Evolutionary conservation across 30 jellyfish, hydroid and myxozoan genomes (phyloP), one percentile per base, ranked within the genome.

Genomic region (Chrysaora quinquecirrha): DNA sequence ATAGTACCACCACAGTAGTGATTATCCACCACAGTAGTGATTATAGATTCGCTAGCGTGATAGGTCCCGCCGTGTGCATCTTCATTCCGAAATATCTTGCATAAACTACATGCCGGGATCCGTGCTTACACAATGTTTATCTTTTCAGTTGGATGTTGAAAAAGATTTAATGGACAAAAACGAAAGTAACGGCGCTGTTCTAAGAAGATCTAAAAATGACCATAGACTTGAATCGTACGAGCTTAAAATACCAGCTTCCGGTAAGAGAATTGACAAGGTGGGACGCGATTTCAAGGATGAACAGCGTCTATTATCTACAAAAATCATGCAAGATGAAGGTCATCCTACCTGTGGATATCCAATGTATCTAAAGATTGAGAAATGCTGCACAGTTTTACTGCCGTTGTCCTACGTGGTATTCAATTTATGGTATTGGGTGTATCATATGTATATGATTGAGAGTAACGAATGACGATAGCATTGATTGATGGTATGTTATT

Each of bases 341-440:
- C n/a, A n/a, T n/a, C 29, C 68, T 52, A 2, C 7, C 3, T 52
- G 68, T 19, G 19, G 29, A 4, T 20, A 3, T 9, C 68, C 68
- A 4, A 10, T 52, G 29, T 16, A 52, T 19, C 7, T 52, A 10
- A 10, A 20, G 68, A 52, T 52, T 19, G 68, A 52, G 68, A 52
- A 52, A 52, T 52, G 68, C 68, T 52, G 68, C 68, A 52, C 68
- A 52, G 76, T 80, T 30, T 47, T 80, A 52, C 50, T 80, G 38
- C 90, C 90, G 0, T 30, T 70, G 29, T 68, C 90, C 4, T 80
- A 50, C 38, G 28, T 80, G 27, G 47, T 58, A 3, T 80, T 80
- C 71, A 80, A 80, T 72, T 29, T 34, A 20, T 80, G 90, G 90
- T 80, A 80, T 22, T 80, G 90, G 90, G 47, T 48, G 6, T 10